These are phyloP conservation scores for Agrotis puta DNA, from an alignment of 2,888 invertebrate genomes.

Conservation along the genomic window DNA sequence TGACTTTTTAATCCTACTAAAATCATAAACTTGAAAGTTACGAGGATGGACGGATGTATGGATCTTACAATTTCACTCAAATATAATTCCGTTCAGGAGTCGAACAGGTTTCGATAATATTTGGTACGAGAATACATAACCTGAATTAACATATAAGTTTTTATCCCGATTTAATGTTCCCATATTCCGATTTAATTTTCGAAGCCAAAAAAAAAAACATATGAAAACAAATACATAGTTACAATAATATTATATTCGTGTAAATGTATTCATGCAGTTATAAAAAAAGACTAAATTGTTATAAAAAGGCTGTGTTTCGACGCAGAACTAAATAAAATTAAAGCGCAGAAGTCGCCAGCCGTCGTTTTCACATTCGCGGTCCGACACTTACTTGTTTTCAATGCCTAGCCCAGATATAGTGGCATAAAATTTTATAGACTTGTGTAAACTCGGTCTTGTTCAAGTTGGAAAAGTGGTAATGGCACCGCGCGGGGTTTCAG, in stretches of 20 bases:
- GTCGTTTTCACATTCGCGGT: constrained; percentile 54
- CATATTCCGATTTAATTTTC: too few species aligned
- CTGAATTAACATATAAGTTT: too few species aligned
- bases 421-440: constrained; percentile 71
- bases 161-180: too few species aligned
- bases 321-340: constrained; percentile 28
- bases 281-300: background rate
- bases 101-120: too few species aligned
- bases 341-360: constrained; percentile 34
- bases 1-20: too few species aligned
- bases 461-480: constrained; percentile 64
- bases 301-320: background rate
- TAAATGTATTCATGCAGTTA: constrained; percentile 11
- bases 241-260: background rate
- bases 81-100: too few species aligned
- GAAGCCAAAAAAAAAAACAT: too few species aligned
- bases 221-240: too few species aligned
- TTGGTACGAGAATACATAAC: too few species aligned
- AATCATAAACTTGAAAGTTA: too few species aligned
- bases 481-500: constrained; percentile 41
- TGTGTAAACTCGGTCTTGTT: constrained; percentile 60
- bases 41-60: too few species aligned
- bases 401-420: constrained; percentile 65
- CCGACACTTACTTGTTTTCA: constrained; percentile 55
- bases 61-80: too few species aligned